Evolutionary conservation across 2,113 vertebrate genomes (phyloP).

Genomic region (Boulengeromyrus knoepffleri): DNA sequence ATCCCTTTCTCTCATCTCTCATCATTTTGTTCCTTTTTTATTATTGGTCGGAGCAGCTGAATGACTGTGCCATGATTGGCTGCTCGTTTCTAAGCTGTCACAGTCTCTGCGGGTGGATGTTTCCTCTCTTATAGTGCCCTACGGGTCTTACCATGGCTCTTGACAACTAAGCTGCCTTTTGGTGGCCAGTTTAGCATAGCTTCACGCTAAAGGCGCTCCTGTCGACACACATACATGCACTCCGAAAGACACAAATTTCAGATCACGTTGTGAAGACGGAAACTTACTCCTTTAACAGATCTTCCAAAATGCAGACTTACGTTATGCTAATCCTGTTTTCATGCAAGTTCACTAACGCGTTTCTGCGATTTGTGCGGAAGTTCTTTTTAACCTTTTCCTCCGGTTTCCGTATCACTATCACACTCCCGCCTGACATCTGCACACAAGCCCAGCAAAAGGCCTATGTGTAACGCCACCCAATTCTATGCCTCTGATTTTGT

Average conservation of each 20-base stretch:
- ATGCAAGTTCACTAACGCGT: constrained; percentile 25
- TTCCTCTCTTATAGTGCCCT: background rate
- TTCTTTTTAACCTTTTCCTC: background rate
- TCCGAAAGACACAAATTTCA: background rate
- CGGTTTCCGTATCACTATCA: background rate
- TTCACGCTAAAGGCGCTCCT: background rate
- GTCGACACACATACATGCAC: background rate
- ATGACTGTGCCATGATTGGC: background rate
- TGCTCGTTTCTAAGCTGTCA: background rate
- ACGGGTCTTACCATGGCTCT: background rate
- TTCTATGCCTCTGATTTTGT: background rate
- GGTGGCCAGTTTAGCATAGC: background rate
- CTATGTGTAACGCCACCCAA: background rate
- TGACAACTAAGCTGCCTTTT: background rate
- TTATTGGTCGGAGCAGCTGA: background rate
- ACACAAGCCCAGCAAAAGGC: background rate
- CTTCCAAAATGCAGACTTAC: constrained; percentile 27
- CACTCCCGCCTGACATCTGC: background rate
- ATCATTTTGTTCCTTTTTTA: background rate
- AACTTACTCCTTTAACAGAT: constrained; percentile 6
- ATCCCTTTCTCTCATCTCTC: background rate
- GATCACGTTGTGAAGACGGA: background rate
- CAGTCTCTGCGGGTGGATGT: background rate
- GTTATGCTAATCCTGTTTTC: constrained; percentile 39
- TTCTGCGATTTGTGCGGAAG: background rate